phyloP scores from a whole-genome alignment of 2,797 vertebrate genomes.

The Chanos chanos region DNA sequence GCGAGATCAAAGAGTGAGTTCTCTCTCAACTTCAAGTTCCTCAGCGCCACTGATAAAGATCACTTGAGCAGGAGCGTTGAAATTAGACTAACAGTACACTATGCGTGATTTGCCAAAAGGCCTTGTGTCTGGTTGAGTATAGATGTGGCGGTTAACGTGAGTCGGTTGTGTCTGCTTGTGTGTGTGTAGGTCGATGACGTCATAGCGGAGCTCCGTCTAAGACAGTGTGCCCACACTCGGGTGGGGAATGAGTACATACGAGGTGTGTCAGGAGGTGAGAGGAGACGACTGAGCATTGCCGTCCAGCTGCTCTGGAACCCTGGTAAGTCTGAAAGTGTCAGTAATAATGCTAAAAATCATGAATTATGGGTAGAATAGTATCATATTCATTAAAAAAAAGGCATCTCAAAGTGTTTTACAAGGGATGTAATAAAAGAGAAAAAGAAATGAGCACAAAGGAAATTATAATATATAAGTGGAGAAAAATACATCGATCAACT shows the following conservation, averaged over 20 bases:
- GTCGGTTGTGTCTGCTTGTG: no score
- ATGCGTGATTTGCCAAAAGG: background rate
- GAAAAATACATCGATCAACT: no score
- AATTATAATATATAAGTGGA: no score
- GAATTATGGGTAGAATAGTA: no score
- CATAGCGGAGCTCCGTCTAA: constrained; percentile 88
- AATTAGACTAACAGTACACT: background rate
- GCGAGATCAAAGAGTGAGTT: constrained; percentile 83
- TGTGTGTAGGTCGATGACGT: constrained; percentile 87
- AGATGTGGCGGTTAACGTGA: no score
- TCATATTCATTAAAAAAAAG: no score
- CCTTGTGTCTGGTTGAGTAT: no score
- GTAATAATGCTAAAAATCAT: no score
- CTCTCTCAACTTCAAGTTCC: background rate
- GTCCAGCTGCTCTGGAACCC: constrained; percentile 97
- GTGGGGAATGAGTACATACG: constrained; percentile 85
- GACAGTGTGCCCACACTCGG: constrained; percentile 88
- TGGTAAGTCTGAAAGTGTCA: constrained; percentile 73
- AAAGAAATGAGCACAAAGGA: no score
- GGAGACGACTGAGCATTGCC: constrained; percentile 90
- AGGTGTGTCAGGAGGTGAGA: constrained; percentile 89
- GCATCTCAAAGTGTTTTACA: no score
- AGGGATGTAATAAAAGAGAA: no score
- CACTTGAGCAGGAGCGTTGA: background rate
- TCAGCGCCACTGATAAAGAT: background rate